phyloP scores from a whole-genome alignment of 2,797 vertebrate species.

The Myiotriccus ornatus region DNA sequence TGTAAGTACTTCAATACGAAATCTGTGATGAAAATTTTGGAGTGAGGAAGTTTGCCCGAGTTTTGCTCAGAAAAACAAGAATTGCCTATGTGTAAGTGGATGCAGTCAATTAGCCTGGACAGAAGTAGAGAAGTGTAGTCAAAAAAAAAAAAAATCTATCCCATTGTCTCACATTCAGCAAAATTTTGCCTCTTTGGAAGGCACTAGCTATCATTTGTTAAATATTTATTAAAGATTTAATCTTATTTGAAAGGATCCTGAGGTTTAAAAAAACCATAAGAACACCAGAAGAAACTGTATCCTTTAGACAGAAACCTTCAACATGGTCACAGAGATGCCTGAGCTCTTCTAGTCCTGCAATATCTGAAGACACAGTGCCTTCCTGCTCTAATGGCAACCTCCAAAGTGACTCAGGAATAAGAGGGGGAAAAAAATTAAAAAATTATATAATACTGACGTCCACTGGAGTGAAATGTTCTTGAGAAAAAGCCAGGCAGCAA shows the following conservation, averaged over 20 bases:
- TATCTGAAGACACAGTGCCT: not conserved
- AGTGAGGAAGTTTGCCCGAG: not conserved
- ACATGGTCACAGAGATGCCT: not conserved
- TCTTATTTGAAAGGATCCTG: not conserved
- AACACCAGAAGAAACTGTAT: not conserved
- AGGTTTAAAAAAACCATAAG: not conserved
- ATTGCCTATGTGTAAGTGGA: not conserved
- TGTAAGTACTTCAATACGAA: not conserved
- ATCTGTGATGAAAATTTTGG: not conserved
- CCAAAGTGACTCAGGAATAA: not conserved
- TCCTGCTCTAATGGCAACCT: not conserved
- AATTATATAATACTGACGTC: not conserved
- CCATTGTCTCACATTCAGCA: not conserved
- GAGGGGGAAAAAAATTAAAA: not conserved
- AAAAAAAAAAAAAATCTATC: not conserved
- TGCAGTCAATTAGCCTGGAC: not conserved
- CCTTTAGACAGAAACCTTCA: not conserved
- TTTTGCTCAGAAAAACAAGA: not conserved
- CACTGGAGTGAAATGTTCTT: not conserved
- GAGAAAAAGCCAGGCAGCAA: not conserved
- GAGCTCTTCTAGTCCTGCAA: not conserved
- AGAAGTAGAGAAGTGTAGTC: accelerated
- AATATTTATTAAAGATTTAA: not conserved
- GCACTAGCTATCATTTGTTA: not conserved
- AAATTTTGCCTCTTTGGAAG: not conserved